Conservation (phyloP, 2,113 vertebrate species). For the Ploceus nigricollis region DNA sequence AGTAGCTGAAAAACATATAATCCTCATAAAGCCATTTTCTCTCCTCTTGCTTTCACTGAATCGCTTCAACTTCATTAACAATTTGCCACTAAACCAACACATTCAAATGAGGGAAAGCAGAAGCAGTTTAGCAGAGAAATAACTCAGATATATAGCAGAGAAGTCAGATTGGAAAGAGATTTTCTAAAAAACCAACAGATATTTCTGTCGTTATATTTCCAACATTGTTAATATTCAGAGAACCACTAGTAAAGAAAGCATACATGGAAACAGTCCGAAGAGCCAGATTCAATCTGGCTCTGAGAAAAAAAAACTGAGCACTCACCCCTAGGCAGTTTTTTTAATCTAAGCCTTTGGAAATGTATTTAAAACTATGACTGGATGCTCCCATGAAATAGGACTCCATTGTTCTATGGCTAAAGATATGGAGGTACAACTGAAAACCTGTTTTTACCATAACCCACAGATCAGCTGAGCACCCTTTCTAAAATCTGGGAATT, state of each 20-base stretch:
- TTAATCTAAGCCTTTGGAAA: neutral
- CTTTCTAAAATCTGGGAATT: neutral
- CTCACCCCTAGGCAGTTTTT: neutral
- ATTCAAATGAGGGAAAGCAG: neutral
- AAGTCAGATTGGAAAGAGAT: neutral
- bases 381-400: neutral
- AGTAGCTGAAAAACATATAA: neutral
- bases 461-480: neutral
- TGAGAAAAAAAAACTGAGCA: neutral
- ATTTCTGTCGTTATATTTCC: neutral
- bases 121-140: neutral
- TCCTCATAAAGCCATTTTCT: neutral
- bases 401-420: neutral
- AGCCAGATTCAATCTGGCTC: neutral
- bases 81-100: neutral
- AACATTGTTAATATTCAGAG: neutral
- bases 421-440: neutral
- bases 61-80: neutral
- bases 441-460: neutral
- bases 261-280: neutral
- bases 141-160: neutral
- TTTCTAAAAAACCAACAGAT: neutral
- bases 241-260: neutral
- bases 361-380: neutral
- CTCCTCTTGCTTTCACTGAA: neutral